These are phyloP conservation scores for Entelurus aequoreus DNA, from an alignment of 2,113 vertebrate species.

Conservation along the genomic window DNA sequence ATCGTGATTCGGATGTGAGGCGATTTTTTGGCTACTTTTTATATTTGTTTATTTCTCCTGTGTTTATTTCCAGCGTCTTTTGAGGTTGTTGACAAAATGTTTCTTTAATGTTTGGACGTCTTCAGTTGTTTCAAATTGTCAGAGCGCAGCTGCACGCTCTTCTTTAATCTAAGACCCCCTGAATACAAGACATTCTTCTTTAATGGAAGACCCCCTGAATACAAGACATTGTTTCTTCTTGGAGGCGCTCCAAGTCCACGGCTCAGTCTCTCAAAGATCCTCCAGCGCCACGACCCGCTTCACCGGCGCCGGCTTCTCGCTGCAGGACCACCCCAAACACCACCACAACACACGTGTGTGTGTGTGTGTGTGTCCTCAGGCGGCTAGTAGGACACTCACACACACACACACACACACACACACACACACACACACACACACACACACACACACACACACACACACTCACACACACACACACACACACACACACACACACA, in stretches of 20 bases:
- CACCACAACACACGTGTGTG: slow-evolving; percentile 20
- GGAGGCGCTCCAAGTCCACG: slow-evolving; percentile 58
- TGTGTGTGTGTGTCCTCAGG: slow-evolving; percentile 26
- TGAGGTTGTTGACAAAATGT: too few species aligned
- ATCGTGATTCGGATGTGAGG: too few species aligned
- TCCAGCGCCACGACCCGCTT: slow-evolving; percentile 48
- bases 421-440: slow-evolving; percentile 49
- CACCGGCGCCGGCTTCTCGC: slow-evolving; percentile 31
- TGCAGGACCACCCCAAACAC: slow-evolving; percentile 31
- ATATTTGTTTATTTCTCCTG: too few species aligned
- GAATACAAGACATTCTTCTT: too few species aligned
- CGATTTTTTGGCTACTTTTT: too few species aligned
- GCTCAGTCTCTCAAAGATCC: slow-evolving; percentile 52
- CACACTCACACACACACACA: slow-evolving; percentile 35
- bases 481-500: slow-evolving; percentile 50
- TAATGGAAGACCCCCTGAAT: slow-evolving; percentile 39
- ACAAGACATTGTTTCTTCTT: slow-evolving; percentile 64
- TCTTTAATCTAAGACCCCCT: neutral
- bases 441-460: slow-evolving; percentile 49
- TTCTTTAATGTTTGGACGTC: too few species aligned
- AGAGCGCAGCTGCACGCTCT: slow-evolving; percentile 30
- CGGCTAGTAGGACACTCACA: slow-evolving; percentile 43
- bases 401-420: slow-evolving; percentile 51
- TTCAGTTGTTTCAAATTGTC: too few species aligned
- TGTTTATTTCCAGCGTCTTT: too few species aligned